Evolutionary conservation across 2,888 invertebrate genomes (phyloP), one percentile per base, ranked within the genome.

Genomic region (Anorthoa munda): DNA sequence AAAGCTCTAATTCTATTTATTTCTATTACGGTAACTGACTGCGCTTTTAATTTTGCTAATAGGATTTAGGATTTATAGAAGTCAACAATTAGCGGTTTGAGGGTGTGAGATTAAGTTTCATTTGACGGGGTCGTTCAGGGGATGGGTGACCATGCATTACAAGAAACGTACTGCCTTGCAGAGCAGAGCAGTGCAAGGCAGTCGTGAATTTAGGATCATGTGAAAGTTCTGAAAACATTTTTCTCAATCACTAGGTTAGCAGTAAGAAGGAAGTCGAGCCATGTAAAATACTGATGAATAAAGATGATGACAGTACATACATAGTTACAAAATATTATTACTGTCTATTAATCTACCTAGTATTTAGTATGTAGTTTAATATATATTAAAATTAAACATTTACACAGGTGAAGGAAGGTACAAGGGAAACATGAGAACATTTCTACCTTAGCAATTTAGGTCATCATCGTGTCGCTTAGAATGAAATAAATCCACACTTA

Each of bases 1-100:
- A 78, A 82, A 71, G 67, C 60, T 21, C 61, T 79, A 84, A 84
- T 72, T 77, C 67, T 63, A 79, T 85, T 84, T 82, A 78, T 77
- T 72, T 82, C 80, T 71, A 75, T 82, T 72, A 75, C 53, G n/a
- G 21, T 69, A 72, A 77, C 77, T 77, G 64, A 70, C n/a, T 48
- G 51, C 48, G 31, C 59, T 71, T 74, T 77, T 66, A 66, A 72
- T 80, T 77, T 83, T 65, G 26, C 53, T 72, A 50, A 45, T 45
- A 63, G 58, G 11, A 13, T 23, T 13, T 45, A 7, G 50, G 26
- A 46, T 53, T 70, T 46, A 50, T 39, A 31, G 75, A 21, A 4
- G 66, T 66, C 66, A 80, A 80, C 58, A 80, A 66, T 45, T 63
- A 46, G 17, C 0, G n/a, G 12, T 46, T 18, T 59, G 15, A 60